Percentiles rank a stretch among this genome's conserved stretches.
These are phyloP conservation scores for Prenolepis imparis DNA, from an alignment of 2,888 invertebrate species.

Conservation along the genomic window DNA sequence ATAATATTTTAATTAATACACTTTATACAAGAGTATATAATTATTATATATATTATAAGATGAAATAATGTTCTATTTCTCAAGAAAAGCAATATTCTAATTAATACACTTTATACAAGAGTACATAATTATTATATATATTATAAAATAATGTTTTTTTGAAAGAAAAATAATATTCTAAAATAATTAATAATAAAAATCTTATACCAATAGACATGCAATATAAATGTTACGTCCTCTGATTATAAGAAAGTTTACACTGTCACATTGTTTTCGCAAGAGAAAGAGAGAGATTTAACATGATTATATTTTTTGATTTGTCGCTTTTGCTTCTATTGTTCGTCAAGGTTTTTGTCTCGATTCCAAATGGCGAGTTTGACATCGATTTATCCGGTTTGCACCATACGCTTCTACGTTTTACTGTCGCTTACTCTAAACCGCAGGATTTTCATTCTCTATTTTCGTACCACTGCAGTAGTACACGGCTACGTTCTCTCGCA, in stretches of 20 bases:
- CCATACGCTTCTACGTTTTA: constrained; percentile 70
- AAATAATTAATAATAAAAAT: too few species aligned
- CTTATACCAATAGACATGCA: too few species aligned
- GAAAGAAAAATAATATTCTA: too few species aligned
- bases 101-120: too few species aligned
- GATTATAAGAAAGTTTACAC: neutral
- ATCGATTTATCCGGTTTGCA: constrained; percentile 57
- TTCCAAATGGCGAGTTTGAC: constrained; percentile 56
- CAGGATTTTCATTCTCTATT: constrained; percentile 80
- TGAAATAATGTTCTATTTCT: too few species aligned
- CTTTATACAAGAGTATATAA: neutral
- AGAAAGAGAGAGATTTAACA: neutral
- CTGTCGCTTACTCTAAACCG: constrained; percentile 76
- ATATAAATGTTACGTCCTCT: too few species aligned
- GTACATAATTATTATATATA: too few species aligned
- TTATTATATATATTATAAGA: too few species aligned
- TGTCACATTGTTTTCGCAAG: neutral
- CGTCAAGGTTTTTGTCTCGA: constrained; percentile 52
- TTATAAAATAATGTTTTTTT: too few species aligned
- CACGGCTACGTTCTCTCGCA: constrained; percentile 51
- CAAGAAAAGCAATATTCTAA: too few species aligned
- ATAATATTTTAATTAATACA: neutral
- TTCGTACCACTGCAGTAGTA: constrained; percentile 71
- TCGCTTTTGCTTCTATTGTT: constrained; percentile 41
- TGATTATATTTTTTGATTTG: neutral